Evolutionary conservation across 2,797 vertebrate genomes (phyloP).

Genomic region (Sphenodon punctatus): DNA sequence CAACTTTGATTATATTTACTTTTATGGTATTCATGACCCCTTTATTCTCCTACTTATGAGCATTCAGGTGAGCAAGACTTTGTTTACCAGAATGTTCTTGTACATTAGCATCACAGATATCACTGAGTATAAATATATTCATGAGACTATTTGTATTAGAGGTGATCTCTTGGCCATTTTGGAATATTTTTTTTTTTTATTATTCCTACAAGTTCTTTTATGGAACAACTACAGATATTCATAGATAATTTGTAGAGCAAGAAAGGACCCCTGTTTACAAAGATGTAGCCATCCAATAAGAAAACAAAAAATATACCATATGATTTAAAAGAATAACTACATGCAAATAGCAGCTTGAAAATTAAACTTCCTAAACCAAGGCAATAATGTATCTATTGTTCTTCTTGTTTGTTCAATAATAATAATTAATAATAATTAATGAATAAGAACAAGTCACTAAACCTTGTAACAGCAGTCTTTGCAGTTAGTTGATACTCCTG

Average conservation of each 20-base stretch:
- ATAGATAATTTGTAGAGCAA: neutral
- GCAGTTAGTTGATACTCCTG: too few relatives aligned
- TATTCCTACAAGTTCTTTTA: neutral
- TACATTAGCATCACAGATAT: slow-evolving; percentile 6
- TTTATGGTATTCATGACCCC: slow-evolving; percentile 6
- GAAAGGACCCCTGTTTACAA: neutral
- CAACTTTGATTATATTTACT: neutral
- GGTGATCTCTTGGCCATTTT: neutral
- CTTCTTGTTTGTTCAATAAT: too few relatives aligned
- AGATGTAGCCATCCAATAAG: neutral
- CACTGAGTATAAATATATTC: neutral
- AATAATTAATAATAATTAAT: too few relatives aligned
- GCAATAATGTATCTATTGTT: too few relatives aligned
- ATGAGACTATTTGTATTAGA: neutral
- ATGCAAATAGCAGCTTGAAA: too few relatives aligned
- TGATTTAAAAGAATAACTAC: too few relatives aligned
- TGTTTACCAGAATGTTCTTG: slow-evolving; percentile 8
- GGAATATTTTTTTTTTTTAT: neutral
- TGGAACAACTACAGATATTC: neutral
- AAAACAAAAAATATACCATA: neutral
- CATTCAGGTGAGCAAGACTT: neutral
- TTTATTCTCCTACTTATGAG: slow-evolving; percentile 19
- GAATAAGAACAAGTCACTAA: too few relatives aligned
- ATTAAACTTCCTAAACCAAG: too few relatives aligned
- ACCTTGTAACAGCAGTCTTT: too few relatives aligned